A percentile compares a stretch with the other conserved stretches of the same genome.
Evolutionary conservation across 1,140 invertebrate species (phyloP).

Genomic region (Galendromus occidentalis): DNA sequence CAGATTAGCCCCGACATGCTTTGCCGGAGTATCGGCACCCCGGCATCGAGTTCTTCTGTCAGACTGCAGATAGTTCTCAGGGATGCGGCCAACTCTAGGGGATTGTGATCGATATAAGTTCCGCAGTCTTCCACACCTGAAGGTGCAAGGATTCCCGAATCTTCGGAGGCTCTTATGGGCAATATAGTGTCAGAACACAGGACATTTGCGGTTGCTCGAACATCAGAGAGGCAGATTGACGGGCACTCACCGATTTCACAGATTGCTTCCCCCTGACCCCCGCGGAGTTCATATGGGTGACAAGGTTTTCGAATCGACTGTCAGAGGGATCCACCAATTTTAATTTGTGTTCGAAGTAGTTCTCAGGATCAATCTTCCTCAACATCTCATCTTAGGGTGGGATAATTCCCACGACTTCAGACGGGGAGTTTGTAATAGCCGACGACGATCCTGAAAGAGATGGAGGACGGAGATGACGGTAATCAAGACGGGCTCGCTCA

Average conservation of each 20-base stretch:
- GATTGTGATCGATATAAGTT: constrained; percentile 32
- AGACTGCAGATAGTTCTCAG: constrained; percentile 68
- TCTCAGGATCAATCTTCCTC: no score
- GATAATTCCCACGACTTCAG: constrained; percentile 25
- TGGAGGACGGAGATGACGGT: background rate
- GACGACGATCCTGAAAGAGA: background rate
- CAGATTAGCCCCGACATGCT: constrained; percentile 14
- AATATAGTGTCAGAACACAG: constrained; percentile 23
- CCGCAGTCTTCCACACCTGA: constrained; percentile 51
- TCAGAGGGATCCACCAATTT: constrained; percentile 72
- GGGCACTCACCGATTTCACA: constrained; percentile 51
- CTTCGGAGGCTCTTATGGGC: no score
- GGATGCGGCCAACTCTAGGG: constrained; percentile 69
- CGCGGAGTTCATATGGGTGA: constrained; percentile 50
- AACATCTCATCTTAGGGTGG: constrained; percentile 76
- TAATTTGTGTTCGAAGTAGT: constrained; percentile 80
- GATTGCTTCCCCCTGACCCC: constrained; percentile 83
- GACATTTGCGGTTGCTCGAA: background rate
- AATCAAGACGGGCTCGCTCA: no score
- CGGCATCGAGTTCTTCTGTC: constrained; percentile 55
- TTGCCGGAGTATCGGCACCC: constrained; percentile 27
- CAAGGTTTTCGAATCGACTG: constrained; percentile 60
- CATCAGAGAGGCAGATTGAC: background rate
- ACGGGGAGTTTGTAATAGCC: background rate
- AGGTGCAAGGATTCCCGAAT: no score